Percentiles rank a stretch among this genome's conserved stretches.
Evolutionary conservation across 1,140 invertebrate genomes (phyloP).

Genomic region (Trichonephila inaurata): DNA sequence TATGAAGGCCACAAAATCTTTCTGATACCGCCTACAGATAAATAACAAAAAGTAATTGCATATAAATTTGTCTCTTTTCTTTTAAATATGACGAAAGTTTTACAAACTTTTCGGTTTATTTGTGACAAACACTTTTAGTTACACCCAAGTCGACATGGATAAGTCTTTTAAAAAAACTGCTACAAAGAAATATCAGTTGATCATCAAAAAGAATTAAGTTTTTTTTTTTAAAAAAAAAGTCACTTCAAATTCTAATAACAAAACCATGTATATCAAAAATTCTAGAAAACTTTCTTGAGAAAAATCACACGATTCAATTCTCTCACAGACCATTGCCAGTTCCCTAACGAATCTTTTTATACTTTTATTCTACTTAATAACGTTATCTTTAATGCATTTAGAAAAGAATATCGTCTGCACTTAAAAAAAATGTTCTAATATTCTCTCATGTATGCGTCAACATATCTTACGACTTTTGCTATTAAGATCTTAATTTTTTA

Average conservation of each 20-base stretch:
- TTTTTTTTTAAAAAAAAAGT: background rate
- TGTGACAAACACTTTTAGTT: too few relatives aligned
- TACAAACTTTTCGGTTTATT: too few relatives aligned
- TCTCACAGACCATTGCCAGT: background rate
- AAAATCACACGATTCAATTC: background rate
- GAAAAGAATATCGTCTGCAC: background rate
- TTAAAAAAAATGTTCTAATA: background rate
- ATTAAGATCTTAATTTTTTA: conserved; percentile 51
- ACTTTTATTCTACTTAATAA: conserved; percentile 40
- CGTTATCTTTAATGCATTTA: conserved; percentile 42
- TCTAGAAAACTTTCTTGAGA: background rate
- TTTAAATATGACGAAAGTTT: too few relatives aligned
- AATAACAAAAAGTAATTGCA: too few relatives aligned
- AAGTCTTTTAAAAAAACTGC: too few relatives aligned
- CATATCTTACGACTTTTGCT: conserved; percentile 33
- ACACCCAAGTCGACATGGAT: too few relatives aligned
- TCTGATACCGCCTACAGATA: too few relatives aligned
- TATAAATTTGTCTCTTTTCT: too few relatives aligned
- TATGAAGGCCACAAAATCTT: too few relatives aligned
- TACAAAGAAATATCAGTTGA: too few relatives aligned
- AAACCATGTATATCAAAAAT: background rate
- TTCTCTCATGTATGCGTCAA: background rate
- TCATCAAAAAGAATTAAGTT: too few relatives aligned
- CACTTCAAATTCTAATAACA: background rate
- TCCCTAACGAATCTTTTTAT: background rate